Base-by-base conservation (phyloP, 2,888 invertebrate genomes). In the Anoncus sp. region DNA sequence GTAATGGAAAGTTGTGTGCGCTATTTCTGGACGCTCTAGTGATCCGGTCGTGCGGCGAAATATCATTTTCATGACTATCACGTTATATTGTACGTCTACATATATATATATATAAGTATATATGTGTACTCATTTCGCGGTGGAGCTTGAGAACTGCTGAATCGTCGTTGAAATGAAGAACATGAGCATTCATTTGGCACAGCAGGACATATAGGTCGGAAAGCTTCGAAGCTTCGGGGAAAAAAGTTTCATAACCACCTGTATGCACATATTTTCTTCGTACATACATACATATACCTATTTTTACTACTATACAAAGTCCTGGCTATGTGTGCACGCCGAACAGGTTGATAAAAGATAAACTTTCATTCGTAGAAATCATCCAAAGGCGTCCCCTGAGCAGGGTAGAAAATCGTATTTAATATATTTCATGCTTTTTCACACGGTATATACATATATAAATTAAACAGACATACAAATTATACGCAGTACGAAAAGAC, bases 1-100 rank as follows among this genome's bases (percentile, higher is more conserved):
- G 82, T 84, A 84, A 84, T 85, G 84, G 85, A 84, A 85, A 85
- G 85, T 85, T 83, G 83, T 82, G 78, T 69, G 80, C 77, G 82
- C 84, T 85, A 85, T 85, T 85, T 85, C 83, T 84, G 84, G 81
- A 82, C 81, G 80, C 79, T 79, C 79, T 79, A 79, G 79, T 79
- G 79, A 79, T 79, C 75, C 79, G 79, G 75, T 79, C 79, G 75
- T 60, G 75, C 62, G 38, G 67, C 72, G 75, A 75, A 79, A 79
- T 79, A 79, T 79, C 79, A 75, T 79, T 79, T 79, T 79, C 75
- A 75, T 79, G 57, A 57, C 62, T 75, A 75, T 72, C 47, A 47
- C 66, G 43, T 53, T 60, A 31, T 55, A 67, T 24, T 35, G 20
- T 60, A 27, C 45, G n/a, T 12, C 20, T 55, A n/a, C 24, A 45